Conservation (phyloP, 2,113 vertebrate genomes). For the Urocynchramus pylzowi region DNA sequence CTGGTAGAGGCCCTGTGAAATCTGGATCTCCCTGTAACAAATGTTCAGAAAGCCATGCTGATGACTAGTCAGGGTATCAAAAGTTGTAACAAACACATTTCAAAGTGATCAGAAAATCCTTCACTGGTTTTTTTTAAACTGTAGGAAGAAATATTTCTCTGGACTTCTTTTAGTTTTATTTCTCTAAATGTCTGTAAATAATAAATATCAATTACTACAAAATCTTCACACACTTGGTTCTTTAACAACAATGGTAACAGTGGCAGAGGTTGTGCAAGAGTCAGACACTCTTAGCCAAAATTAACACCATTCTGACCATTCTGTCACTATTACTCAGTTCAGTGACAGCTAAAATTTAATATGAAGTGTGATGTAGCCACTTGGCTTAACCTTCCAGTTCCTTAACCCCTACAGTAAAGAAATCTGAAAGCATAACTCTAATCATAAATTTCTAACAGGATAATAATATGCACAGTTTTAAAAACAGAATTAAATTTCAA, state of each 20-base stretch:
- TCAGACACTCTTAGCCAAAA: neutral
- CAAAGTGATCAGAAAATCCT: neutral
- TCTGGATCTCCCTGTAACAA: neutral
- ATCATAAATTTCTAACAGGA: neutral
- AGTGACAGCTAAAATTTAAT: neutral
- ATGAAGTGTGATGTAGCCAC: neutral
- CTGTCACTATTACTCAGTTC: neutral
- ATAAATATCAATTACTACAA: neutral
- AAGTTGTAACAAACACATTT: neutral
- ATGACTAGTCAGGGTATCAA: neutral
- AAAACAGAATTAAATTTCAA: neutral
- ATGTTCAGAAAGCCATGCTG: neutral
- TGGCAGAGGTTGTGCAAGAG: neutral
- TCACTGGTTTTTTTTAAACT: neutral
- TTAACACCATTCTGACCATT: neutral
- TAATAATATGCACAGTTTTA: neutral
- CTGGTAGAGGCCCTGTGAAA: neutral
- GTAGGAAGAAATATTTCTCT: neutral
- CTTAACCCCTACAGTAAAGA: neutral
- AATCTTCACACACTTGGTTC: neutral
- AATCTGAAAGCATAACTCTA: neutral
- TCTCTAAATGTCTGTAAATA: neutral
- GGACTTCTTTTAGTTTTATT: neutral
- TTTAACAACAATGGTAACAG: neutral
- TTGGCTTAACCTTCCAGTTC: neutral